Evolutionary conservation across 2,888 invertebrate genomes (phyloP), one percentile per base, ranked within the genome.

Genomic region (Bembecia ichneumoniformis): DNA sequence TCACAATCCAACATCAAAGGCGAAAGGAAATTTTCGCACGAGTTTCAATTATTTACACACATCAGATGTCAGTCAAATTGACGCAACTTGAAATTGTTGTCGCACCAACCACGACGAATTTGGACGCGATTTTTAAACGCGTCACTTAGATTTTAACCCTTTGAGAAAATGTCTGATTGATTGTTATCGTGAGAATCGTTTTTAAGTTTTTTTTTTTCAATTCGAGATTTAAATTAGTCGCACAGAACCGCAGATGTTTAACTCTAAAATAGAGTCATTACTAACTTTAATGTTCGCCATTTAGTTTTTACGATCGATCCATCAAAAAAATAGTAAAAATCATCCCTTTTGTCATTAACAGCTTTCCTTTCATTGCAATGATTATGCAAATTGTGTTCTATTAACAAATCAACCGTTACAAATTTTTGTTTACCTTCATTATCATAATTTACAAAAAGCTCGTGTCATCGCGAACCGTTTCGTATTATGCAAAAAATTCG

Each of bases 351-450:
- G 59, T 71, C 71, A 76, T 74, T 74, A 72, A 63, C 63, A 56
- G 52, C 60, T 66, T 67, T 57, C 53, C 60, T 70, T 68, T 69
- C 55, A 63, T 48, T 52, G 55, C 51, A 53, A 55, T 78, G 66
- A 78, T 82, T 83, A 84, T 84, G 86, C 76, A 74, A 83, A 83
- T 79, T 50, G 57, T 66, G 65, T 64, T 71, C 66, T 72, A 82
- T 82, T 82, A 82, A 69, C 84, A 87, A 82, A 86, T 86, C 83
- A 86, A 76, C 86, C 87, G 86, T 86, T 81, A 81, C 84, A 84
- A 86, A 86, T 86, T 81, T 78, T 76, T 87, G 81, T 87, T 86
- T 83, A 84, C 77, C 51, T 58, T 74, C 60, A 84, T 87, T 84
- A 66, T 68, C 86, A 87, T 86, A 84, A 66, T 70, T 66, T 74